Percentiles rank a stretch among this genome's conserved stretches.
Conservation (phyloP, 2,113 vertebrate species). For the Hypomesus transpacificus region DNA sequence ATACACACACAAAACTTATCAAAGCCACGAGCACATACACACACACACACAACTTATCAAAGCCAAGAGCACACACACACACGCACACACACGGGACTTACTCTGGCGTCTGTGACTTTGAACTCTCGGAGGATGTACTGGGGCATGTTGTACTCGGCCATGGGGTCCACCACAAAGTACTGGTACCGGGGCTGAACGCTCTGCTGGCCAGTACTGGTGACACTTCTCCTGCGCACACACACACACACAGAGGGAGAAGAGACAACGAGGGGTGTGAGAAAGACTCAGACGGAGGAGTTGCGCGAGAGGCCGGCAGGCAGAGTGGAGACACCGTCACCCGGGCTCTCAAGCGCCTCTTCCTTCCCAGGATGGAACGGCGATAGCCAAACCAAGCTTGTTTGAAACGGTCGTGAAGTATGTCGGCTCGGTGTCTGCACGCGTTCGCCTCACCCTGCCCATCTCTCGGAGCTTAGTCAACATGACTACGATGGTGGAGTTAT, state of each 20-base stretch:
- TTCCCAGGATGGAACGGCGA: too few relatives aligned
- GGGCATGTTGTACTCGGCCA: constrained; percentile 99
- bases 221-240: constrained; percentile 83
- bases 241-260: not conserved
- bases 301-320: not conserved
- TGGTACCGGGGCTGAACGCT: constrained; percentile 93
- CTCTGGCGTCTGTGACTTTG: constrained; percentile 97
- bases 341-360: too few relatives aligned
- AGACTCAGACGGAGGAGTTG: not conserved
- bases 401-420: too few relatives aligned
- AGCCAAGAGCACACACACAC: not conserved
- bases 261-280: not conserved
- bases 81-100: constrained; percentile 59
- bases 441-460: constrained; percentile 84
- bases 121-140: constrained; percentile 98
- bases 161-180: constrained; percentile 97
- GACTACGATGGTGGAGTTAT: constrained; percentile 97
- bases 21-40: too few relatives aligned
- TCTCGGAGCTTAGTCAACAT: constrained; percentile 97
- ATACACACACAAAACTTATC: too few relatives aligned
- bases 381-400: too few relatives aligned
- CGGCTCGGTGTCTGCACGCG: not conserved
- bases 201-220: constrained; percentile 96
- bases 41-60: too few relatives aligned
- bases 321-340: too few relatives aligned